Conservation (phyloP, 2,797 vertebrate species). For the Tokudaia muenninki region DNA sequence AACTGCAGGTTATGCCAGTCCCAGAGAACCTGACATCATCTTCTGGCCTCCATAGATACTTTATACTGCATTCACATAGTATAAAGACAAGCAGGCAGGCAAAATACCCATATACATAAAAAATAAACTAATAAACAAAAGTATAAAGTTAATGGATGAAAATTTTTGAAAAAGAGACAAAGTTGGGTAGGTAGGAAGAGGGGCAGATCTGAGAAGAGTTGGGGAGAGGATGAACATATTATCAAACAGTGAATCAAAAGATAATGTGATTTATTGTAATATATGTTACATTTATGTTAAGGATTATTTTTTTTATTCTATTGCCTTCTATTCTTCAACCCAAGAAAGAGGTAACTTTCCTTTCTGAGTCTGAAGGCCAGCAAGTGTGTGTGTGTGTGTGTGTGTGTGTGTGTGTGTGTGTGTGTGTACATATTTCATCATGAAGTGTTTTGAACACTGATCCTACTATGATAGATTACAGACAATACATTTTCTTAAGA, state of each 20-base stretch:
- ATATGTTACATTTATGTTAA: not conserved
- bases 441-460: not conserved
- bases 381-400: not conserved
- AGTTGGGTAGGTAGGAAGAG: not conserved
- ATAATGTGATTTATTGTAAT: not conserved
- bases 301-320: not conserved
- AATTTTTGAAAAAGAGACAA: not conserved
- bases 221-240: not conserved
- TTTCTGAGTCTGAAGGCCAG: not conserved
- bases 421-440: not conserved
- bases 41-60: not conserved
- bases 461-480: not conserved
- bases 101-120: not conserved
- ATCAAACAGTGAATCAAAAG: not conserved
- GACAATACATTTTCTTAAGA: not conserved
- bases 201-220: too few species aligned
- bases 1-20: not conserved
- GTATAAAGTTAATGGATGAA: not conserved
- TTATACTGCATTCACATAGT: too few species aligned
- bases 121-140: not conserved
- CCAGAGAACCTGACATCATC: not conserved
- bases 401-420: not conserved
- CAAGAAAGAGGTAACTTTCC: not conserved
- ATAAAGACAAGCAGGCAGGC: not conserved
- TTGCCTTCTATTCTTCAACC: not conserved